Conservation (phyloP, 2,888 invertebrate genomes). For the Norana najaformis region DNA sequence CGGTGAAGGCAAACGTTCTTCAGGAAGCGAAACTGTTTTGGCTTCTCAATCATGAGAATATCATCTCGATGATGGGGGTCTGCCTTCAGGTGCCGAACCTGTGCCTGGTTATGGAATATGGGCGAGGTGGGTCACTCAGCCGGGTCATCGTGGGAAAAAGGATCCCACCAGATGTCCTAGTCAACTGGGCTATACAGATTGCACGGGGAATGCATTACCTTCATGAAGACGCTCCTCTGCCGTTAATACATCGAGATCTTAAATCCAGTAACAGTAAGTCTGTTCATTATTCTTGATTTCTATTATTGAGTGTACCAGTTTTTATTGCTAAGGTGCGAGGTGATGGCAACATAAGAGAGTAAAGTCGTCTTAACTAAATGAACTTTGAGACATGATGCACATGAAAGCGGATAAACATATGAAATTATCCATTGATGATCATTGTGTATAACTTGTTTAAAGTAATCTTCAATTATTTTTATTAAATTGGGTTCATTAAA, state of each 20-base stretch:
- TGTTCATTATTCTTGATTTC: conserved; percentile 60
- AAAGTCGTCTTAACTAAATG: background rate
- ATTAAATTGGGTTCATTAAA: too few species aligned
- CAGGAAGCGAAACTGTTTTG: conserved; percentile 96
- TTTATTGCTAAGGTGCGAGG: background rate
- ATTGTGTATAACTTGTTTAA: background rate
- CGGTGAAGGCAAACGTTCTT: conserved; percentile 83
- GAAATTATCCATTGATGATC: background rate
- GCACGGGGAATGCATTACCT: conserved; percentile 95
- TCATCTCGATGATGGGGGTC: conserved; percentile 89
- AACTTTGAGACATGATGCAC: background rate
- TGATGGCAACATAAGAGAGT: background rate
- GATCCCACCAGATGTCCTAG: conserved; percentile 77
- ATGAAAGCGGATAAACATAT: background rate
- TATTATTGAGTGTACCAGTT: background rate
- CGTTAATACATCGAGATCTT: conserved; percentile 93
- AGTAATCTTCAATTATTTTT: background rate
- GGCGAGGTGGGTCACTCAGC: conserved; percentile 88
- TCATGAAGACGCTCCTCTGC: conserved; percentile 89
- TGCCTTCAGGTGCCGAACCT: conserved; percentile 87
- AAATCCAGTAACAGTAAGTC: conserved; percentile 95
- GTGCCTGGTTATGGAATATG: conserved; percentile 95
- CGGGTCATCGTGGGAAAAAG: conserved; percentile 76
- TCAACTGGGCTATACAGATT: conserved; percentile 95
- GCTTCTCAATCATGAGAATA: conserved; percentile 90